Base-by-base conservation (phyloP, 2,888 invertebrate genomes). In the Hirtodrosophila confusa region DNA sequence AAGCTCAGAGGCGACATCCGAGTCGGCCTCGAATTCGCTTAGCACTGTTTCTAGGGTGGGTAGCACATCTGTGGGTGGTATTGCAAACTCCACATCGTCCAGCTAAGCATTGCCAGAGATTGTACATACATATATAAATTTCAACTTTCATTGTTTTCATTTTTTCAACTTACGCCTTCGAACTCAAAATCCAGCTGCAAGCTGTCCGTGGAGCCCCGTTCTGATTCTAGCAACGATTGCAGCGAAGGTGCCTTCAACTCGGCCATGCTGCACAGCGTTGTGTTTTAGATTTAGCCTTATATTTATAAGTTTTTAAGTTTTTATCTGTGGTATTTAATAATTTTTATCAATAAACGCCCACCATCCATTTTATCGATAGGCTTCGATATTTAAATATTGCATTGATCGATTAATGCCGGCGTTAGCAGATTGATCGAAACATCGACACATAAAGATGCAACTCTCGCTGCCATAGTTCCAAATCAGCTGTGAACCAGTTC, bases 21-120 rank as follows among this genome's bases (percentile, higher is more conserved):
- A 94, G 68, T 93, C 94, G 35, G 93, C 94, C 78, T 94, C 94
- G 80, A 94, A 93, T 89, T 96, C 96, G 92, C 95, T 96, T 45
- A 97, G 91, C 80, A 97, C 95, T 88, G 96, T 96, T 90, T 96
- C 97, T 79, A 97, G 91, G 0, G 96, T 95, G 11, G 96, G 96
- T 69, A 95, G 93, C 74, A 94, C 93, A 63, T 94, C 95, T 58
- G 95, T 93, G n/a, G 95, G 93, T 44, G 96, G 95, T 87, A 97
- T 94, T 75, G 95, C 95, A 91, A 95, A 96, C 90, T 97, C 96
- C 48, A 94, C 93, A 92, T 96, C 96, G 90, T 96, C 96, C 75
- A 96, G 92, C 96, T 96, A 85, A 9, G 29, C 6, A 39, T 10
- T 10, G 17, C 1, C 24, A 33, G 6, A 10, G 9, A 23, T 41